Base-by-base conservation (phyloP, 2,888 invertebrate genomes). In the Noctua comes region DNA sequence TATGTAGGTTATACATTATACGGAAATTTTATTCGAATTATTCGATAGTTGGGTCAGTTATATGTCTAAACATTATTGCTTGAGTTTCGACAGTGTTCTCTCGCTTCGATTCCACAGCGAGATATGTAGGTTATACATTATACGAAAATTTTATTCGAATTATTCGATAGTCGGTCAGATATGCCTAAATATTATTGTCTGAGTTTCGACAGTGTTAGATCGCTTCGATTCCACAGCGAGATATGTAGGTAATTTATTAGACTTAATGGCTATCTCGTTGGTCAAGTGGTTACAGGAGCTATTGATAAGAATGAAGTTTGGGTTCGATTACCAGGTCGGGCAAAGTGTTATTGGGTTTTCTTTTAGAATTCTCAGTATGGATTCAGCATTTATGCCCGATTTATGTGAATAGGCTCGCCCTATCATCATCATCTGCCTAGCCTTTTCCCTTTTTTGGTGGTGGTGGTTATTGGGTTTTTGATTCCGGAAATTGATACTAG, bases 21-120 rank as follows among this genome's bases (percentile, higher is more conserved):
- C 48, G 80, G 68, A 72, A 80, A 69, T 43, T 7, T 77, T 79
- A 68, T 77, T 79, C 57, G 83, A 65, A 77, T 69, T 73, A 73
- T 80, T 48, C 54, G 62, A 68, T 65, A n/a, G 24, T 65, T 65
- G 11, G n/a, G 36, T 18, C 31, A 2, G 31, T 5, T 48, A 48
- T 43, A 43, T 7, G 51, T 24, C 10, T 54, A 24, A 31, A 31
- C 27, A 18, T 62, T 18, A 64, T 0, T 62, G 62, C 36, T 4
- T 36, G 24, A 10, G 64, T 21, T 64, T 64, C 36, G 21, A 21
- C 64, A 64, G 1, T 36, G 64, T 64, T 36, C 8, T 10, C 36
- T 36, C 10, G 10, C 21, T 64, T 64, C 8, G 10, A 64, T 36
- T 24, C 31, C 31, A 2, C 31, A 31, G 31, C 31, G 1, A 31